phyloP scores from a whole-genome alignment of 2,797 vertebrate species.

The Paguma larvata region DNA sequence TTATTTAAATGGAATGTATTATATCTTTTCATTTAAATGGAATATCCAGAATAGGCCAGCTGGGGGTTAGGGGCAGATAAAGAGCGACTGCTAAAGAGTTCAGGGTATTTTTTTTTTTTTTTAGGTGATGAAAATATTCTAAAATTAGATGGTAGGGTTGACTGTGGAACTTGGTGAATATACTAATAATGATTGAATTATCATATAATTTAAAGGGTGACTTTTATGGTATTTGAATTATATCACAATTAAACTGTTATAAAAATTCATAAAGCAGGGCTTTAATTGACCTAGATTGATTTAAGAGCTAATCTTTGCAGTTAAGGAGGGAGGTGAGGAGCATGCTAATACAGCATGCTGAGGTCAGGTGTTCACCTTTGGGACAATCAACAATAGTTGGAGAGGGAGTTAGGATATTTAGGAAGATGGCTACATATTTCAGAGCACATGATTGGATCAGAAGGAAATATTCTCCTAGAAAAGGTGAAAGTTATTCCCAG shows the following conservation, averaged over 20 bases:
- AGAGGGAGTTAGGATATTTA: neutral
- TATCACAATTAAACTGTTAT: neutral
- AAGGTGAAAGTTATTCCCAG: neutral
- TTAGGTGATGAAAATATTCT: neutral
- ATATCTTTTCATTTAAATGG: neutral
- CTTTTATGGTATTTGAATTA: neutral
- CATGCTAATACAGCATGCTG: neutral
- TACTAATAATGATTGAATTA: neutral
- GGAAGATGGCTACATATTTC: neutral
- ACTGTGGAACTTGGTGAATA: neutral
- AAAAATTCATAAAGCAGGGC: neutral
- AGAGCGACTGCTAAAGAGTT: neutral
- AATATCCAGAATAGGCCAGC: neutral
- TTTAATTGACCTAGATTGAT: neutral
- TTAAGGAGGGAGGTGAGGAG: neutral
- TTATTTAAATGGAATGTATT: neutral
- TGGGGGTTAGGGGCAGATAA: neutral
- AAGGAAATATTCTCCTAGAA: neutral
- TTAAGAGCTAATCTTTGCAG: neutral
- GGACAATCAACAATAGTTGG: neutral
- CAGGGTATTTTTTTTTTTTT: neutral
- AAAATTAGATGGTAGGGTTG: neutral
- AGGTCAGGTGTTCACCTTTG: neutral
- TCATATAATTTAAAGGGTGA: neutral
- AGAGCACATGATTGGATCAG: neutral